Percentiles rank a stretch among this genome's conserved stretches.
phyloP scores from a whole-genome alignment of 2,797 vertebrate genomes.

The Enteromius unitaeniatus region DNA sequence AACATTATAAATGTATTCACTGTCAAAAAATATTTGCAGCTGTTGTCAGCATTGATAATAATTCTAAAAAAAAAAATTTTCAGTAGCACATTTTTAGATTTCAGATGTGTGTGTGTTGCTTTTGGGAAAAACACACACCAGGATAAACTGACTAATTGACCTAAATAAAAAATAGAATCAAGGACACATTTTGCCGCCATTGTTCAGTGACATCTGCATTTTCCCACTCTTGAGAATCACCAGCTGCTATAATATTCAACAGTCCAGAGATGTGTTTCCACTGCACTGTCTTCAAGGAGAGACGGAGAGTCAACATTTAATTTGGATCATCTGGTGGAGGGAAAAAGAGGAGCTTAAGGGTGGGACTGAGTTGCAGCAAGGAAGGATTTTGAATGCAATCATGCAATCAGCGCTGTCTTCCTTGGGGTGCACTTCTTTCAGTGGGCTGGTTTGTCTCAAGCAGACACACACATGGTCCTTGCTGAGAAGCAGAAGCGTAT shows the following conservation, averaged over 20 bases:
- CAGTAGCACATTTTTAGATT: background rate
- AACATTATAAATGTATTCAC: background rate
- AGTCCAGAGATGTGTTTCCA: background rate
- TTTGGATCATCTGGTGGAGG: slow-evolving; percentile 49
- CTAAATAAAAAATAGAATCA: background rate
- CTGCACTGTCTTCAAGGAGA: slow-evolving; percentile 8
- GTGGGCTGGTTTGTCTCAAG: background rate
- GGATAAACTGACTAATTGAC: background rate
- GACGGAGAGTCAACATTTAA: slow-evolving; percentile 52
- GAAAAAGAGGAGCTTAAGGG: slow-evolving; percentile 16
- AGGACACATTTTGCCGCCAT: background rate
- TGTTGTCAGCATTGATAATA: background rate
- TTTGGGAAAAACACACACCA: background rate
- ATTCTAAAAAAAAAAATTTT: background rate
- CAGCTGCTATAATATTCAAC: background rate
- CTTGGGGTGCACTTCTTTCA: slow-evolving; percentile 38
- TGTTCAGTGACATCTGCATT: slow-evolving; percentile 5
- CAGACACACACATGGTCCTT: background rate
- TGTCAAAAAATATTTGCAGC: background rate
- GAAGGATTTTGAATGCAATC: slow-evolving; percentile 54
- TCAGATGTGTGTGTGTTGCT: background rate
- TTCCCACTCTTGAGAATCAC: slow-evolving; percentile 4
- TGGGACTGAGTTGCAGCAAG: slow-evolving; percentile 40
- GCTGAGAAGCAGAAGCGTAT: slow-evolving; percentile 1
- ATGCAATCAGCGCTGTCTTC: slow-evolving; percentile 49